Evolutionary conservation across 2,888 invertebrate genomes (phyloP), one percentile per base, ranked within the genome.

Genomic region (Nemapogon koenigi): DNA sequence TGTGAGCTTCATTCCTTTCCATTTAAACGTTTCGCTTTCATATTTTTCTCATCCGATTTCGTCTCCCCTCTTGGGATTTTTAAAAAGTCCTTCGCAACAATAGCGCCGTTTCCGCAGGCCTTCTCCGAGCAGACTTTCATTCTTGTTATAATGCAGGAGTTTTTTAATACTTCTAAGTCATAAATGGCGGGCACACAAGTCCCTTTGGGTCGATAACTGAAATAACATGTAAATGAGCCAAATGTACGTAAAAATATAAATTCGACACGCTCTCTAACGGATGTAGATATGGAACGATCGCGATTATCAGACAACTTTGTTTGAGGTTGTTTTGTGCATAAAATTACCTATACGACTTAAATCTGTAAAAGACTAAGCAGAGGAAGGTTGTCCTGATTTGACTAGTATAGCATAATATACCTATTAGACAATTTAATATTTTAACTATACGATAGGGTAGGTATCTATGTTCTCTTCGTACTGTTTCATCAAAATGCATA

Each of bases 161-260:
- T 73, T 69, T 73, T 73, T 78, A 73, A 73, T 78, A 76, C 72
- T 75, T 76, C 70, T 65, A 57, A 72, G 70, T 76, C 75, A 73
- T 75, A 78, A 75, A 75, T 73, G 75, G 64, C 59, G 73, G 75
- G 70, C 73, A 72, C 66, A 64, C n/a, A 22, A 70, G 65, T 72
- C 76, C 78, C 76, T 70, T 68, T 65, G 71, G 72, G 75, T 69
- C 62, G 64, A 62, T 64, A 62, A 60, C 62, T 63, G 72, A 63
- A 78, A 76, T 76, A 78, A 73, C 73, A 78, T 78, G 75, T 71
- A 76, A 78, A 76, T 76, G 71, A 78, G 69, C 53, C 50, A 56
- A 52, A 55, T 59, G 58, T 62, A 63, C 68, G 61, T 62, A 68
- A 33, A 35, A 41, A 38, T 30, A 25, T 13, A 30, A 41, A 35